These are phyloP conservation scores for Drosophila sechellia DNA, from an alignment of 1,140 invertebrate genomes.

Conservation along the genomic window DNA sequence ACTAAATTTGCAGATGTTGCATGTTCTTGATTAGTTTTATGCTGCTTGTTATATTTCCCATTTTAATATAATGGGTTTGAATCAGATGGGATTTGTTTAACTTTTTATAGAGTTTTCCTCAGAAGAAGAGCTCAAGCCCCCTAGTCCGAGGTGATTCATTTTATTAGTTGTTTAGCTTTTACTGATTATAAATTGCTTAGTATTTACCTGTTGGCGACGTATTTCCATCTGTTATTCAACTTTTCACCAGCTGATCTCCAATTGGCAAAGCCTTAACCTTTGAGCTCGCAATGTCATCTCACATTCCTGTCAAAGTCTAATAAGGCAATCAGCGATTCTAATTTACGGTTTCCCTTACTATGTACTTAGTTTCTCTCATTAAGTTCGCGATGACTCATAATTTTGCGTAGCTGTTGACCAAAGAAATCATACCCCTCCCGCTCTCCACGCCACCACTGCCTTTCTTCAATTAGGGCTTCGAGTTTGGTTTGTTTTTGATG, in stretches of 20 bases:
- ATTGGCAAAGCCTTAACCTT: slow-evolving; percentile 21
- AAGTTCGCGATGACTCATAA: slow-evolving; percentile 20
- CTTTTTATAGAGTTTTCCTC: too few relatives aligned
- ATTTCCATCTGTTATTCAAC: slow-evolving; percentile 1
- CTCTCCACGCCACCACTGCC: not conserved
- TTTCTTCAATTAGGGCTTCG: slow-evolving; percentile 6
- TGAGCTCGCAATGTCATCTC: slow-evolving; percentile 3
- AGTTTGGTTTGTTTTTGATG: slow-evolving; percentile 6
- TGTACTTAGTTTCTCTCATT: slow-evolving; percentile 36
- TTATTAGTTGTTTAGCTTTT: too few relatives aligned
- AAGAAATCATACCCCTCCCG: slow-evolving; percentile 3
- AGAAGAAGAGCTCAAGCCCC: too few relatives aligned
- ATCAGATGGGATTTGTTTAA: too few relatives aligned
- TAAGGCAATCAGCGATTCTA: slow-evolving; percentile 26
- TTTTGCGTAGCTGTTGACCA: slow-evolving; percentile 17
- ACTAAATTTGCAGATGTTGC: not conserved
- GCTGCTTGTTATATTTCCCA: too few relatives aligned
- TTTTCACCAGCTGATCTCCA: not conserved
- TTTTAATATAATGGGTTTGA: too few relatives aligned
- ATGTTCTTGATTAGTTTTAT: not conserved
- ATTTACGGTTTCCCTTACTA: slow-evolving; percentile 20
- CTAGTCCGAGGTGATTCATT: too few relatives aligned
- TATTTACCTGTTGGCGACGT: not conserved
- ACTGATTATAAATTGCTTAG: too few relatives aligned
- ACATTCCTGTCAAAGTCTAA: slow-evolving; percentile 30